Percentiles rank a stretch among this genome's conserved stretches.
phyloP scores from a whole-genome alignment of 1,140 invertebrate species.

The Trachymyrmex cornetzi region DNA sequence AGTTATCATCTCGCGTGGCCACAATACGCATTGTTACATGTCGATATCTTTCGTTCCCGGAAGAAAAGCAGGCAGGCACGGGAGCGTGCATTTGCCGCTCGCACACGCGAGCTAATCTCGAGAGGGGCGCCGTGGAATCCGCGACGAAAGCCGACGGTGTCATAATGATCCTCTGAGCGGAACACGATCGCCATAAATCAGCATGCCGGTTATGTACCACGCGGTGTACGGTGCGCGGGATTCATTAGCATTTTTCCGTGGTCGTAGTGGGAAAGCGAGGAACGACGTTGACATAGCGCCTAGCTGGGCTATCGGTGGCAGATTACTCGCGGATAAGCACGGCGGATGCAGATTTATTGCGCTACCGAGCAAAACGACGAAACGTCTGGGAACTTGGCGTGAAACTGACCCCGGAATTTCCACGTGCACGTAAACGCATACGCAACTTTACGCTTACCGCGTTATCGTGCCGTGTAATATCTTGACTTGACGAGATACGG shows the following conservation, averaged over 20 bases:
- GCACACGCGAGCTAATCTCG: not conserved
- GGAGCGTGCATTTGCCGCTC: not conserved
- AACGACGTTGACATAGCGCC: slow-evolving; percentile 67
- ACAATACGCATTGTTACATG: slow-evolving; percentile 62
- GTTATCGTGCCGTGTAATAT: slow-evolving; percentile 19
- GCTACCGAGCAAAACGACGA: slow-evolving; percentile 42
- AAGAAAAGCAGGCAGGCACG: slow-evolving; percentile 55
- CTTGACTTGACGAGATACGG: slow-evolving; percentile 4
- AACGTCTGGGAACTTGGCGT: slow-evolving; percentile 37
- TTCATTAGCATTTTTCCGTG: slow-evolving; percentile 71
- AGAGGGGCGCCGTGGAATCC: slow-evolving; percentile 55
- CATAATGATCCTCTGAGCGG: slow-evolving; percentile 73
- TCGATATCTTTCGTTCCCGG: slow-evolving; percentile 62
- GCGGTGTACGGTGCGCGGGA: slow-evolving; percentile 44
- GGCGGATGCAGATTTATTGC: slow-evolving; percentile 59
- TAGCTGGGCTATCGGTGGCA: slow-evolving; percentile 58
- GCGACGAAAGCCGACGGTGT: slow-evolving; percentile 74
- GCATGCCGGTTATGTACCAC: slow-evolving; percentile 60
- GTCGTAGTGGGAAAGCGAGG: slow-evolving; percentile 65
- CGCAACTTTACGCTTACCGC: not conserved
- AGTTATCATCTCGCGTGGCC: slow-evolving; percentile 45
- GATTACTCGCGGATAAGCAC: slow-evolving; percentile 59
- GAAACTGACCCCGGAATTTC: slow-evolving; percentile 59
- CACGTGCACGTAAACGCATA: slow-evolving; percentile 36
- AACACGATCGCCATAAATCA: slow-evolving; percentile 75